Conservation (phyloP, 2,113 vertebrate genomes). For the Phrynosoma blainvillii region DNA sequence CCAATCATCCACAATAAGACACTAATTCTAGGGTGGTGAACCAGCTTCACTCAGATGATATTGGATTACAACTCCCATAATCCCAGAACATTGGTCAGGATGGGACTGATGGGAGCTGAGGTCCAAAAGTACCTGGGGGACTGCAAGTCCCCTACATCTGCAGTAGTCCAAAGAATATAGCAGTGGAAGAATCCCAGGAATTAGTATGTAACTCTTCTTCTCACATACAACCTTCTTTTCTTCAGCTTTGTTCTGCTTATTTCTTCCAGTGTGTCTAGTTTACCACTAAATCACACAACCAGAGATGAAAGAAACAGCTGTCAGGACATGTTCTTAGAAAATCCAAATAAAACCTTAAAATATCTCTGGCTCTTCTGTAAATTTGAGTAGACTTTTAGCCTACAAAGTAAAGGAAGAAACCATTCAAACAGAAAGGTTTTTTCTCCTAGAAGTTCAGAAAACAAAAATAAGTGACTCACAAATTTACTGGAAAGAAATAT, state of each 20-base stretch:
- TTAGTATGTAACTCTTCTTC: not conserved
- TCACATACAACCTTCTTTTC: not conserved
- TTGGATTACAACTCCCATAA: not conserved
- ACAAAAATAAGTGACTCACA: not conserved
- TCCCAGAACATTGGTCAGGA: not conserved
- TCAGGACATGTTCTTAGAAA: not conserved
- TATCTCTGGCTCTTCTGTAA: not conserved
- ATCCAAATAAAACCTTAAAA: not conserved
- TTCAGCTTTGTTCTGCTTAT: not conserved
- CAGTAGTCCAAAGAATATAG: not conserved
- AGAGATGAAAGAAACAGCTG: conserved; percentile 4
- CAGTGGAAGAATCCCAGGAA: not conserved
- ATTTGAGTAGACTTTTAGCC: not conserved
- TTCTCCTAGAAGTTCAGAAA: not conserved
- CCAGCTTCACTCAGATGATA: not conserved
- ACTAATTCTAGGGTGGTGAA: not conserved
- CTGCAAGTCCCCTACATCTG: not conserved
- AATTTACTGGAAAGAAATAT: not conserved
- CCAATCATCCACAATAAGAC: not conserved
- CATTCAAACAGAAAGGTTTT: not conserved
- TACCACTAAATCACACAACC: not conserved
- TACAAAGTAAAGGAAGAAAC: not conserved
- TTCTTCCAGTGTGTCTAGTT: not conserved
- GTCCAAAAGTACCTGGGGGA: not conserved
- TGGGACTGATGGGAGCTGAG: not conserved